These are phyloP conservation scores for Polydrusus tereticollis DNA, from an alignment of 2,888 invertebrate genomes.

Conservation along the genomic window DNA sequence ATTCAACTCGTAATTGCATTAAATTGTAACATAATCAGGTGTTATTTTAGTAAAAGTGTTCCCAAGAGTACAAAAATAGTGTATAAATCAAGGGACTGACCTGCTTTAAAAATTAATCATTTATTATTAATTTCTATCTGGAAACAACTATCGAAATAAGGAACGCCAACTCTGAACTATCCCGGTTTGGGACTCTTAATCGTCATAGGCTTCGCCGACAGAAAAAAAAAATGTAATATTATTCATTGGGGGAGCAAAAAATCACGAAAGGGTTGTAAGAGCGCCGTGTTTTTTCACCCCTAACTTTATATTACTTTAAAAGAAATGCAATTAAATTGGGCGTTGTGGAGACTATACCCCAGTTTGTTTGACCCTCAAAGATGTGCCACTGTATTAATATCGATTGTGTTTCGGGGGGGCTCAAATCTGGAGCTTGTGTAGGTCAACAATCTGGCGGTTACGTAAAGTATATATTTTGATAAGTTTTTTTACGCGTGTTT, in stretches of 20 bases:
- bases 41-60: too few species aligned
- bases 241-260: constrained; percentile 47
- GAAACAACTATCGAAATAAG: too few species aligned
- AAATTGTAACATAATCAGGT: too few species aligned
- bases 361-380: constrained; percentile 34
- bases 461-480: too few species aligned
- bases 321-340: constrained; percentile 49
- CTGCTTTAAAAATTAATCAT: too few species aligned
- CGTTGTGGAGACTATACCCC: constrained; percentile 43
- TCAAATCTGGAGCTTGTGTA: neutral
- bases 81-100: too few species aligned
- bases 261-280: constrained; percentile 47
- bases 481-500: too few species aligned
- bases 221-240: constrained; percentile 42
- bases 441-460: constrained; percentile 9
- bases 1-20: too few species aligned
- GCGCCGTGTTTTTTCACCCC: constrained; percentile 37
- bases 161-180: too few species aligned
- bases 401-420: constrained; percentile 24
- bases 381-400: constrained; percentile 20
- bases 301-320: constrained; percentile 45
- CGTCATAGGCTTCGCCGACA: constrained; percentile 1
- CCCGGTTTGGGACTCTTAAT: constrained; percentile 4
- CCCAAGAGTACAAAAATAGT: too few species aligned
- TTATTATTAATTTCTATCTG: too few species aligned